These are phyloP conservation scores for Sialia sialis DNA, from an alignment of 2,113 vertebrate species.

Conservation along the genomic window DNA sequence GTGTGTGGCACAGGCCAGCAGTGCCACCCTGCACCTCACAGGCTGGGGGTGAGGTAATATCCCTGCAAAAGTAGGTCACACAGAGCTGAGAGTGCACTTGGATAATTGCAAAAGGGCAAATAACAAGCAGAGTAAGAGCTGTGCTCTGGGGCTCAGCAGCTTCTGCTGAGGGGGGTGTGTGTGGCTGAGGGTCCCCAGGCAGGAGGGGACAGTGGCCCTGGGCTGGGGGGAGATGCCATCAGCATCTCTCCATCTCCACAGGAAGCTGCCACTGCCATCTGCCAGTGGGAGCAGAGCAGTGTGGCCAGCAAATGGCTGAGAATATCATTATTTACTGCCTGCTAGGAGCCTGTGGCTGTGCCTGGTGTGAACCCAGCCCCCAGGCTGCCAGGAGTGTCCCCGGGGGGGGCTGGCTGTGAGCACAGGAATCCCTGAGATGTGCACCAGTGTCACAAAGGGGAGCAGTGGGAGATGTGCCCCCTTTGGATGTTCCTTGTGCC, in stretches of 20 bases:
- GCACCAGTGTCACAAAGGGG: background rate
- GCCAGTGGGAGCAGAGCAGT: conserved; percentile 24
- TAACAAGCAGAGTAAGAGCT: background rate
- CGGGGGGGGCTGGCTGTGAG: background rate
- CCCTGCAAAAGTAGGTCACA: background rate
- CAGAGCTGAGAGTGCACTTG: background rate
- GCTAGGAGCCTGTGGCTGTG: background rate
- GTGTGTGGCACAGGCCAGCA: background rate
- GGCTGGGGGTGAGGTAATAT: background rate
- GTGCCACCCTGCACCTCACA: background rate
- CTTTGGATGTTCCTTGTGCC: rapidly evolving
- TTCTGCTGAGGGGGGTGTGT: background rate
- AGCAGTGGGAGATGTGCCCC: background rate
- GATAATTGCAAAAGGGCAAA: conserved; percentile 2
- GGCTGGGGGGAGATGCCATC: background rate
- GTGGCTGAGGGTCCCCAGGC: background rate
- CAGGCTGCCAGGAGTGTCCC: background rate
- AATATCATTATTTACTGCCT: background rate
- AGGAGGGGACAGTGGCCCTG: background rate
- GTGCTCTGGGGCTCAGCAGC: background rate
- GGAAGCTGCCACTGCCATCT: conserved; percentile 19
- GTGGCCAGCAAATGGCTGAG: conserved; percentile 27
- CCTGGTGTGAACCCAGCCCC: background rate
- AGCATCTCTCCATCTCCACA: background rate
- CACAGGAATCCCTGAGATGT: background rate